Conservation (phyloP, 2,797 vertebrate species). For the Strix occidentalis region DNA sequence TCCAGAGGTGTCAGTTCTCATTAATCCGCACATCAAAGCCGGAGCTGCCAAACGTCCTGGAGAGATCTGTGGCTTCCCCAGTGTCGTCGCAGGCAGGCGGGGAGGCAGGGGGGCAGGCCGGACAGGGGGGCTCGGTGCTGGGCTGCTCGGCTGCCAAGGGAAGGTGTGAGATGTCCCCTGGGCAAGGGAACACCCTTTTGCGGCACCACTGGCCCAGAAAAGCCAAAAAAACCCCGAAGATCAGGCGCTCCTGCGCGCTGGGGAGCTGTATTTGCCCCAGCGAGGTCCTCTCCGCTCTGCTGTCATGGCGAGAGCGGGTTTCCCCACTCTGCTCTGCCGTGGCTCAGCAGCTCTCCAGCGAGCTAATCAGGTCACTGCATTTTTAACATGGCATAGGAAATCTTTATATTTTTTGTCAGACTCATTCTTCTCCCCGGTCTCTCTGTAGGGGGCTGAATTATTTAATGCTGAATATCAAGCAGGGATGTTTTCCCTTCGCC, state of each 20-base stretch:
- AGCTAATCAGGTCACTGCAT: background rate
- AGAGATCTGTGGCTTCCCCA: background rate
- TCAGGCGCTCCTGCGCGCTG: background rate
- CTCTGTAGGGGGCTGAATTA: slow-evolving; percentile 26
- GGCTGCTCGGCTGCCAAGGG: background rate
- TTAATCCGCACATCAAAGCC: background rate
- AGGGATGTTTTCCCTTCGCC: background rate
- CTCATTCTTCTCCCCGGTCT: background rate
- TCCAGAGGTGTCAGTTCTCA: background rate
- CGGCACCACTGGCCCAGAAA: background rate
- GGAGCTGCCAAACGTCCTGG: background rate
- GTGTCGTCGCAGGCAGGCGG: accelerated
- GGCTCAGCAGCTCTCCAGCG: background rate
- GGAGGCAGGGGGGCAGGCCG: background rate
- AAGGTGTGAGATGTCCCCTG: accelerated
- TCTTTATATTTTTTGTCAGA: slow-evolving; percentile 19
- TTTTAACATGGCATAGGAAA: slow-evolving; percentile 8
- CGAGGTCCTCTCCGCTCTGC: accelerated
- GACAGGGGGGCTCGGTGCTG: no score
- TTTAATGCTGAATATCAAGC: background rate
- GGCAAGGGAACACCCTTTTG: background rate
- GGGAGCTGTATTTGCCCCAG: accelerated
- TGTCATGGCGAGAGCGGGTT: accelerated
- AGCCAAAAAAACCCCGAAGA: no score
- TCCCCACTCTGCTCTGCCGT: background rate